phyloP scores from a whole-genome alignment of 1,140 invertebrate genomes.

The Dinoponera quadriceps region DNA sequence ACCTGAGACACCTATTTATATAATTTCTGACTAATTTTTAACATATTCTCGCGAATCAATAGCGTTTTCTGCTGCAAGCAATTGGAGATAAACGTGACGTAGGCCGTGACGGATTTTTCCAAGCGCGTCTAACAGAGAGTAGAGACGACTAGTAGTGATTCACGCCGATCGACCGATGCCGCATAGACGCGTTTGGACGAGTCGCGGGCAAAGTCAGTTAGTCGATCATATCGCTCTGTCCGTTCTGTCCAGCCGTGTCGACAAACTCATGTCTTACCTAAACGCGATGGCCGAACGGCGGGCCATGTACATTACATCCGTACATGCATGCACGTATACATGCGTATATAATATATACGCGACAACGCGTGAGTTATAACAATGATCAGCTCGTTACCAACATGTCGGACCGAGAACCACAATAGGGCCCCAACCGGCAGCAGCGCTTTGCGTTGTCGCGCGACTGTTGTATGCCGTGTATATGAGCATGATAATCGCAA shows the following conservation, averaged over 20 bases:
- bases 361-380: slow-evolving; percentile 66
- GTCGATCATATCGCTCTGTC: slow-evolving; percentile 22
- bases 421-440: slow-evolving; percentile 68
- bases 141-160: background rate
- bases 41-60: background rate
- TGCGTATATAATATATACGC: background rate
- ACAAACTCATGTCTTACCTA: slow-evolving; percentile 54
- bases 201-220: slow-evolving; percentile 25
- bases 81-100: background rate
- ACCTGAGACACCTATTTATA: background rate
- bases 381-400: slow-evolving; percentile 74
- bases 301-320: background rate
- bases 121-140: background rate
- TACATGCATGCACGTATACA: background rate
- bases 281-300: slow-evolving; percentile 51
- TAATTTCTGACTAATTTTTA: slow-evolving; percentile 12
- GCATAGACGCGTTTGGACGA: background rate
- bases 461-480: slow-evolving; percentile 54
- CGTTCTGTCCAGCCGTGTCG: slow-evolving; percentile 22
- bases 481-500: slow-evolving; percentile 75
- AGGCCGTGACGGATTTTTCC: background rate
- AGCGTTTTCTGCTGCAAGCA: background rate
- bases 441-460: slow-evolving; percentile 53
- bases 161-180: background rate
- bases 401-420: slow-evolving; percentile 59